Conservation (phyloP, 2,888 invertebrate species). For the Drosophila ochracea region DNA sequence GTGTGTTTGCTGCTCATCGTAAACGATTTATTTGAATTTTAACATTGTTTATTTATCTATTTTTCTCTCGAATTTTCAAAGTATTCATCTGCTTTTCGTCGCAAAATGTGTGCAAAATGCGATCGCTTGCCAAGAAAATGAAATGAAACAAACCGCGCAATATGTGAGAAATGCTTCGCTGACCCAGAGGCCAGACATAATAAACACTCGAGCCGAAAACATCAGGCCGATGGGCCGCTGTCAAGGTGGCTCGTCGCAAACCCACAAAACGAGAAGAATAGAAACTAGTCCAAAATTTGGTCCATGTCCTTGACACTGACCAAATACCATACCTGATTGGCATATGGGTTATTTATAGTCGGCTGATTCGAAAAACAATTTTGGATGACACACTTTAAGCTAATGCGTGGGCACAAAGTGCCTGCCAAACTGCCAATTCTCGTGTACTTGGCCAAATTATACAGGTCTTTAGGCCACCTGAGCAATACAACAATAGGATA, state of each 20-base stretch:
- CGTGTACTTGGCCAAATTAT: conserved; percentile 53
- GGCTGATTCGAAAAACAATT: conserved; percentile 33
- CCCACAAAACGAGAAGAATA: background rate
- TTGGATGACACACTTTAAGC: conserved; percentile 45
- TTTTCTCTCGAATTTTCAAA: conserved; percentile 64
- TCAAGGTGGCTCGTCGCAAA: conserved; percentile 40
- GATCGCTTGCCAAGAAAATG: conserved; percentile 70
- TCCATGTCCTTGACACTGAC: conserved; percentile 74
- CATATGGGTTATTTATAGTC: conserved; percentile 47
- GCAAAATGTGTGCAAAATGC: conserved; percentile 27
- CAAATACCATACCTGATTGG: conserved; percentile 40
- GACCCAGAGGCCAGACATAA: conserved; percentile 61
- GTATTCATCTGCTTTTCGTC: conserved; percentile 29
- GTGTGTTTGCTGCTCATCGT: conserved; percentile 37
- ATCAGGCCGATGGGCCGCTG: conserved; percentile 28
- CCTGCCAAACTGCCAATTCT: conserved; percentile 58
- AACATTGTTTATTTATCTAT: conserved; percentile 75
- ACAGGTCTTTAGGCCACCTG: conserved; percentile 57
- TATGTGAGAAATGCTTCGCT: conserved; percentile 56
- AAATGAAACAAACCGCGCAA: conserved; percentile 60
- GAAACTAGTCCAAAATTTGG: conserved; percentile 53
- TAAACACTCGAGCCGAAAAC: conserved; percentile 47
- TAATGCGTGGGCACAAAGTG: conserved; percentile 45
- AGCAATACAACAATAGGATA: conserved; percentile 19
- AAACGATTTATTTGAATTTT: conserved; percentile 68